Conservation (phyloP, 1,140 invertebrate genomes). For the Lepidurus couesii region DNA sequence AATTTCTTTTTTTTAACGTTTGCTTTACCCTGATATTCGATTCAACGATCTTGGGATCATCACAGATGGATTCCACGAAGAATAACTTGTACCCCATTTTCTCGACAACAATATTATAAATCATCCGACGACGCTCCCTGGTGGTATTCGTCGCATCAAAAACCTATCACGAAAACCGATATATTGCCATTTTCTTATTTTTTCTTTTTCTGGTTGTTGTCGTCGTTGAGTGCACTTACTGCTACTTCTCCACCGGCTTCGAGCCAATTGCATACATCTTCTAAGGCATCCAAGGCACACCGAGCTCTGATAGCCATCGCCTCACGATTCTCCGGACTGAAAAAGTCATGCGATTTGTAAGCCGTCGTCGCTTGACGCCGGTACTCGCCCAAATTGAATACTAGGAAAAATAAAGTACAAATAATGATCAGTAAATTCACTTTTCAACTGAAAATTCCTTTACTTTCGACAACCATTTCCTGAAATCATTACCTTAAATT, state of each 20-base stretch:
- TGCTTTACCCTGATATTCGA: slow-evolving; percentile 61
- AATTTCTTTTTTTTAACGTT: background rate
- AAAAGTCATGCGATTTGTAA: slow-evolving; percentile 77
- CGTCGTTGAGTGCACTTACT: slow-evolving; percentile 52
- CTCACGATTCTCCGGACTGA: slow-evolving; percentile 72
- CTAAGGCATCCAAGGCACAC: slow-evolving; percentile 73
- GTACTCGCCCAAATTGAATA: slow-evolving; percentile 82
- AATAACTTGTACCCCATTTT: slow-evolving; percentile 77
- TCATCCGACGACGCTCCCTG: slow-evolving; percentile 64
- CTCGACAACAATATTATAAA: slow-evolving; percentile 64
- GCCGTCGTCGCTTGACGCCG: slow-evolving; percentile 67
- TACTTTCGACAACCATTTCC: too few relatives aligned
- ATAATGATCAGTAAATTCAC: slow-evolving; percentile 18
- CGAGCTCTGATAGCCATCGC: slow-evolving; percentile 68
- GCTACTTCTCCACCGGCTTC: slow-evolving; percentile 69
- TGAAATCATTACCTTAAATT: slow-evolving; percentile 2
- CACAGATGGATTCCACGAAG: slow-evolving; percentile 88
- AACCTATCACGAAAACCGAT: slow-evolving; percentile 53
- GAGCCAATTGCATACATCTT: slow-evolving; percentile 73
- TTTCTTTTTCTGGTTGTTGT: background rate
- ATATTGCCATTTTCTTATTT: too few relatives aligned
- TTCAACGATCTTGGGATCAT: slow-evolving; percentile 72
- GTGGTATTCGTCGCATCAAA: slow-evolving; percentile 92
- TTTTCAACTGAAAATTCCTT: background rate
- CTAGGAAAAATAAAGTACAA: slow-evolving; percentile 45